Percentiles rank a stretch among this genome's conserved stretches.
phyloP scores from a whole-genome alignment of 1,140 invertebrate species.

The Gryon sp. region DNA sequence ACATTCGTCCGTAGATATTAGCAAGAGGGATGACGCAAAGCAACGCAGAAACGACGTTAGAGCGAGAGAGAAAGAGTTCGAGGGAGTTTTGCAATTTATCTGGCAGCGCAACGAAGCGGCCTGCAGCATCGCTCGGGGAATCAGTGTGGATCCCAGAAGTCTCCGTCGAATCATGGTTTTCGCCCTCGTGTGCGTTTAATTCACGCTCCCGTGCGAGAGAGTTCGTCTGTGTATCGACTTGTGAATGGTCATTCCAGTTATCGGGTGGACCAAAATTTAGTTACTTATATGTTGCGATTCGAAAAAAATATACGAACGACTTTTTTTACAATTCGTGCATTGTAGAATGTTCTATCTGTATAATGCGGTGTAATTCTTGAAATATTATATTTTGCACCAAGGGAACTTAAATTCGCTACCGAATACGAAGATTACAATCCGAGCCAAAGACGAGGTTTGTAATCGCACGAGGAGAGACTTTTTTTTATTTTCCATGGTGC shows the following conservation, averaged over 20 bases:
- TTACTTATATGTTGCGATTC: too few relatives aligned
- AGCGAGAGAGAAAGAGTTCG: conserved; percentile 37
- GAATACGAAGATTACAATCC: too few relatives aligned
- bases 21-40: conserved; percentile 40
- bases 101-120: conserved; percentile 61
- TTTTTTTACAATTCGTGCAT: too few relatives aligned
- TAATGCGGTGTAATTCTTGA: too few relatives aligned
- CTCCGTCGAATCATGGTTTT: conserved; percentile 66
- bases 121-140: conserved; percentile 67
- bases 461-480: too few relatives aligned
- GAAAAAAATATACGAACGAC: too few relatives aligned
- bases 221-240: conserved; percentile 53
- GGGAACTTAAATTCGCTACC: too few relatives aligned
- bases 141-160: conserved; percentile 71
- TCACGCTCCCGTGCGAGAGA: conserved; percentile 44
- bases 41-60: background rate
- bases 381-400: too few relatives aligned
- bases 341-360: too few relatives aligned
- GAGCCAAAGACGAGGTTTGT: too few relatives aligned
- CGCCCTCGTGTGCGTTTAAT: conserved; percentile 63
- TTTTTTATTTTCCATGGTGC: too few relatives aligned
- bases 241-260: conserved; percentile 33
- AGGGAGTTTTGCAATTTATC: conserved; percentile 73
- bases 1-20: conserved; percentile 59
- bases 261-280: conserved; percentile 27